Base-by-base conservation (phyloP, 2,888 invertebrate genomes). In the Rhagonycha fulva region DNA sequence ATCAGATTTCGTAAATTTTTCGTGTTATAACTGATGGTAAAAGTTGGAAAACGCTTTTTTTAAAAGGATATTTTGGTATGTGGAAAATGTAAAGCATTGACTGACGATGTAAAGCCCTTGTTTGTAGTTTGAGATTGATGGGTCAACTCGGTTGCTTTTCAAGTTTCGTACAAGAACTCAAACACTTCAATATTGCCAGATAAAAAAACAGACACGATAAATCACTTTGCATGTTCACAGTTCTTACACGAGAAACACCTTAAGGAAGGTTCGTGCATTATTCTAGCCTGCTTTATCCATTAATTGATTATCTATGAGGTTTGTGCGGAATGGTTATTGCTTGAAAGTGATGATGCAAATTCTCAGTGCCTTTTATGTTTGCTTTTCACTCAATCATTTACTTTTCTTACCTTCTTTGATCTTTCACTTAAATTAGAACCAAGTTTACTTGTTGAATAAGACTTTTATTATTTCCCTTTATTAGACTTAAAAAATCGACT, bases 161-260 rank as follows among this genome's bases (percentile, higher is more conserved):
- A 68, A 71, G 68, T 61, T 67, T 26, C 62, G 14, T 32, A 62
- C 66, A 62, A 62, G 66, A 73, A 71, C 70, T 73, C 70, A 70
- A 70, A 66, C 63, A 19, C 63, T 47, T 47, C 47, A 47, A 47
- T 47, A 76, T 60, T 47, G 63, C 12, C 63, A 72, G 68, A 70
- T 72, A 70, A 76, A 72, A 70, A 70, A 73, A 70, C 71, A 76
- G 70, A 80, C 80, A 80, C 74, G 80, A 80, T 80, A 80, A 80
- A 80, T 80, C 80, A 80, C 80, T 80, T 77, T 77, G 78, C 74
- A 76, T 78, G 80, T 73, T 74, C 14, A 75, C 77, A 72, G 76
- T 76, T 76, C 77, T 73, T 74, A 76, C 77, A 76, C 70, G 74
- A 76, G 77, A 77, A 80, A 77, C 74, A 80, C 80, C 80, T 77